Base-by-base conservation (phyloP, 2,797 vertebrate species). In the Paratrypauchen microcephalus region DNA sequence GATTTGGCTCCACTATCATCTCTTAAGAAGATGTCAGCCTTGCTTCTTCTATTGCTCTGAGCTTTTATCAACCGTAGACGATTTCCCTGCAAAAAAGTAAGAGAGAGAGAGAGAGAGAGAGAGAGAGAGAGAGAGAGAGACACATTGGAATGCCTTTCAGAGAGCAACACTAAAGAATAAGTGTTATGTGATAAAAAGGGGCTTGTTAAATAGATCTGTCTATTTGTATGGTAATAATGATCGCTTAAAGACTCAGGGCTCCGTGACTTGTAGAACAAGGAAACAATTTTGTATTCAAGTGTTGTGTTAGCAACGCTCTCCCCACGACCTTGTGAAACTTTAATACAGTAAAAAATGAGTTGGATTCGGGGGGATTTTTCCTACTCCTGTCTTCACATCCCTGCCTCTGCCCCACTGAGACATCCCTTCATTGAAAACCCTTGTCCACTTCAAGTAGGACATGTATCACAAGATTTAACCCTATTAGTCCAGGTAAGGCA, bases 141-240 rank as follows among this genome's bases (percentile, higher is more conserved):
- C 81, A 83, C 89, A 91, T 93, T 93, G 92, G 90, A 89, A 88
- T 87, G 91, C 87, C 91, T 93, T 94, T 93, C 92, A 92, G 81
- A 78, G 79, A 89, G 90, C 85, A 91, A 93, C 88, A 89, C 91
- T 92, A 92, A 92, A 93, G 93, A 93, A 94, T 92, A 92, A 93
- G 90, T 92, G 90, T 93, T 93, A 90, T 88, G 91, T 85, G 94
- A 94, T 94, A 94, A 94, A 94, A 92, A 89, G 89, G 70, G 78
- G 88, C 87, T 93, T 94, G 94, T 94, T 94, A 94, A 94, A 94
- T 94, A 94, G 92, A 94, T 94, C 92, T 94, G 93, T 94, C 93
- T 94, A 93, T 94, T 94, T 94, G 92, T 93, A 94, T 94, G 93
- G 93, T 93, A 94, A 94, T 94, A 94, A 94, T 94, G 93, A 94